A percentile compares a stretch with the other conserved stretches of the same genome.
Conservation (phyloP, 2,888 invertebrate genomes). For the Prostheceraeus crozeri region DNA sequence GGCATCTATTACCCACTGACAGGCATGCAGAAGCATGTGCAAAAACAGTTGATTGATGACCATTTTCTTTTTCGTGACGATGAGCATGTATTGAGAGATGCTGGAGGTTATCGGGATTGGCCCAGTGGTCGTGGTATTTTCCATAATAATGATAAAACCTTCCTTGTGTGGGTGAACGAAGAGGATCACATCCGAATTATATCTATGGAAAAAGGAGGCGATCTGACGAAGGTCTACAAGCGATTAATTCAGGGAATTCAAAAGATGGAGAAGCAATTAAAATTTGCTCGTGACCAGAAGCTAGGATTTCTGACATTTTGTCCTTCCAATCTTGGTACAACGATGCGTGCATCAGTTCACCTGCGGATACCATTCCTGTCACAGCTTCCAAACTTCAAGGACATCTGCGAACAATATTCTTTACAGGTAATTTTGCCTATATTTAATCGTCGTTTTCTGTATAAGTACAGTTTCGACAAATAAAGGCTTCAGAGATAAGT, state of each 20-base stretch:
- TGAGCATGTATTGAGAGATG: constrained; percentile 19
- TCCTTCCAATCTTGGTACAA: constrained; percentile 75
- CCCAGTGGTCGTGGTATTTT: constrained; percentile 24
- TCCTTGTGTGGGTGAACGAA: constrained; percentile 22
- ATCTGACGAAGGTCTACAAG: constrained; percentile 8
- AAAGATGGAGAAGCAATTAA: not conserved
- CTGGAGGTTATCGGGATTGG: constrained; percentile 25
- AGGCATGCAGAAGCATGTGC: constrained; percentile 1
- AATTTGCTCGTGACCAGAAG: constrained; percentile 63
- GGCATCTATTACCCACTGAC: not conserved
- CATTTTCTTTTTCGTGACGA: constrained; percentile 21
- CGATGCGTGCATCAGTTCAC: constrained; percentile 92
- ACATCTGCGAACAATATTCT: no score
- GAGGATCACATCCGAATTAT: constrained; percentile 26
- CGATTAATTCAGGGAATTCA: constrained; percentile 15
- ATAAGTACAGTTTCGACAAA: no score
- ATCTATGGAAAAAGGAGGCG: constrained; percentile 13
- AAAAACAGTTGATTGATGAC: constrained; percentile 1
- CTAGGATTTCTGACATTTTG: constrained; percentile 76
- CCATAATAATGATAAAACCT: not conserved
- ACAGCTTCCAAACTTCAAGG: no score
- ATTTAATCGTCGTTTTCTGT: no score
- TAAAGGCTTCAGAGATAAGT: no score
- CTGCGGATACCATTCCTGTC: constrained; percentile 74
- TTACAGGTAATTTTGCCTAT: no score